phyloP scores from a whole-genome alignment of 2,797 vertebrate genomes.

The Alosa sapidissima region DNA sequence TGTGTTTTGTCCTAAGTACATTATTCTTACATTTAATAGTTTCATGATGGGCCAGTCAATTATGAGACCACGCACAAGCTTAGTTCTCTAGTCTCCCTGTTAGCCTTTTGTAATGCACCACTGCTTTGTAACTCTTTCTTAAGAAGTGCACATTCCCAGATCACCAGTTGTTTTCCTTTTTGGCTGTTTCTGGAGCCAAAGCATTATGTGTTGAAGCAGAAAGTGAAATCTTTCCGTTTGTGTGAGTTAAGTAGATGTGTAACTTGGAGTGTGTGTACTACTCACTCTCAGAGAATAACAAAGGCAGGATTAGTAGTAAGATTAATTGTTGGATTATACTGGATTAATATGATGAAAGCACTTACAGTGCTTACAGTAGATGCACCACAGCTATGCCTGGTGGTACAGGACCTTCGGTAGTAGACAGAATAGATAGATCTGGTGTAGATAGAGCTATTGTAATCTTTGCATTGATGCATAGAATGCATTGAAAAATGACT shows the following conservation, averaged over 20 bases:
- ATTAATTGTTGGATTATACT: slow-evolving; percentile 16
- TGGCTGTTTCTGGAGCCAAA: not conserved
- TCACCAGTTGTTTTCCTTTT: not conserved
- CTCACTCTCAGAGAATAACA: slow-evolving; percentile 6
- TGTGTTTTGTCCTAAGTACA: not conserved
- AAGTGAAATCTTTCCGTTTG: not conserved
- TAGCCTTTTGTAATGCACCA: not conserved
- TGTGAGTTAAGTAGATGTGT: not conserved
- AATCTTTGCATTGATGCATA: not conserved
- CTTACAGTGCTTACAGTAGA: not conserved
- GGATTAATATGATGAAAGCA: slow-evolving; percentile 21
- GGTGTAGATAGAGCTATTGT: not conserved
- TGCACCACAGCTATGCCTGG: not conserved
- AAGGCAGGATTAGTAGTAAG: not conserved
- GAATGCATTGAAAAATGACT: not conserved
- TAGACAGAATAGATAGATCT: not conserved
- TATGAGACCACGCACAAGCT: not conserved
- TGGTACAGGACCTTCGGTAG: not conserved
- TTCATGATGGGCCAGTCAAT: not conserved
- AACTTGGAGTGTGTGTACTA: not conserved
- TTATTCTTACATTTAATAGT: not conserved
- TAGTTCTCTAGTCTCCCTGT: not conserved
- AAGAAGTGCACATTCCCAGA: not conserved
- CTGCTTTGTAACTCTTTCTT: not conserved
- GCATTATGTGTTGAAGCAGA: slow-evolving; percentile 6